Conservation (phyloP, 2,888 invertebrate genomes). For the Ditylenchus weischeri region DNA sequence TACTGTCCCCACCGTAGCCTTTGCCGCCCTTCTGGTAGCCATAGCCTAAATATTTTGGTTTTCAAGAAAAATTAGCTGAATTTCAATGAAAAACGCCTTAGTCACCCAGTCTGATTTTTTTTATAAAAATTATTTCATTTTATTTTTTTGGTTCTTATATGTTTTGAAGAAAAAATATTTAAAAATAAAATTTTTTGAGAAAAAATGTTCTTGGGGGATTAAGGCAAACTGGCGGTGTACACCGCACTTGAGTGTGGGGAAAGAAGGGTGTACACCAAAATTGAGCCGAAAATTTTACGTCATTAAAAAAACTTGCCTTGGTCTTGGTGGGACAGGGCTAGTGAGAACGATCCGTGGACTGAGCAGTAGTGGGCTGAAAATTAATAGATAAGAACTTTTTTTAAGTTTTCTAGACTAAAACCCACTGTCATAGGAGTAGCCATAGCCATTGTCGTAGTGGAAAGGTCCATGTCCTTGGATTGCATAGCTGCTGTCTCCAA, state of each 20-base stretch:
- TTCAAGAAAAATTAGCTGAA: no score
- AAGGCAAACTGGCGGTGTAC: no score
- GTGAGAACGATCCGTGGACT: constrained; percentile 38
- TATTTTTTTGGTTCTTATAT: no score
- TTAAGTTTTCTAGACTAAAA: background rate
- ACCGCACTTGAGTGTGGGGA: no score
- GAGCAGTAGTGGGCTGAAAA: constrained; percentile 41
- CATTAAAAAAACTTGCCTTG: constrained; percentile 3
- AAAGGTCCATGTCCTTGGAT: background rate
- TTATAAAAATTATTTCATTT: no score
- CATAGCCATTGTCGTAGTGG: constrained; percentile 6
- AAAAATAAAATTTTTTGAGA: no score
- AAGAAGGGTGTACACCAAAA: background rate
- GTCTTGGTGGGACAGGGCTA: constrained; percentile 26
- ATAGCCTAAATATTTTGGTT: background rate
- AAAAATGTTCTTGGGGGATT: no score
- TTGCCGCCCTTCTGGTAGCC: constrained; percentile 9
- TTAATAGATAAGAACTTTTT: no score
- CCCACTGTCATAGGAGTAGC: constrained; percentile 20
- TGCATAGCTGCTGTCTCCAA: constrained; percentile 3
- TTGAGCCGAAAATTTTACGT: constrained; percentile 3
- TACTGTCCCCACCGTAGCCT: constrained; percentile 6
- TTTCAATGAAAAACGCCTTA: no score
- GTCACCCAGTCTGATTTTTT: no score
- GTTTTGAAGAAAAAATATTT: no score